Evolutionary conservation across 1,140 invertebrate genomes (phyloP), one percentile per base, ranked within the genome.

Genomic region (Coboldia fuscipes): DNA sequence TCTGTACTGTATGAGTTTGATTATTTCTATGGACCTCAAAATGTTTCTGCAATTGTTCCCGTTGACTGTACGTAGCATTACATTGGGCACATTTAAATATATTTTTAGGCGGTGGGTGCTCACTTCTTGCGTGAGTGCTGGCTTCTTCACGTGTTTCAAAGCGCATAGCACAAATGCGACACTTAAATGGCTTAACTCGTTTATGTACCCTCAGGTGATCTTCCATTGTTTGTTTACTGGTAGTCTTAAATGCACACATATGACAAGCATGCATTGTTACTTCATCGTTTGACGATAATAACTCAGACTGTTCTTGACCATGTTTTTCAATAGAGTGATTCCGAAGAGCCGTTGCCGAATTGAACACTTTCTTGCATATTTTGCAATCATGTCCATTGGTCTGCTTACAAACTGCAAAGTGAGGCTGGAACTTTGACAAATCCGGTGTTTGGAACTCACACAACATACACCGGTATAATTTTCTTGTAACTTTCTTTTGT

Each of bases 401-500:
- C 40, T 51, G 48, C 33, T 53, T 52, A 43, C 52, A 55, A 14
- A 48, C 50, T 33, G 52, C 52, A 23, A 45, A 55, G 34, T 55
- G 52, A 6, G 50, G 48, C 22, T 54, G 52, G 29, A 55, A 55
- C 8, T 51, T 34, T 28, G 49, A 45, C 46, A 55, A 51, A 39
- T 55, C 52, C 2, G 48, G 50, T 30, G 52, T 55, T 38, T 55
- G 54, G 33, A 53, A 55, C 18, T 55, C 52, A 41, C 52, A 55
- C 12, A 51, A 51, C 5, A 53, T 46, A 39, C 52, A 55, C 42
- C 54, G 54, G 33, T 55, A 55, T 4, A 55, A 53, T 35, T 51
- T 54, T 19, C 48, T 34, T 12, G 37, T 27, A 22, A 27, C 27
- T 26, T 23, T 24, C 50, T 27, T n/a, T 30, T 21, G 49, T 47